Conservation (phyloP, 2,797 vertebrate genomes). For the Spea hammondii region DNA sequence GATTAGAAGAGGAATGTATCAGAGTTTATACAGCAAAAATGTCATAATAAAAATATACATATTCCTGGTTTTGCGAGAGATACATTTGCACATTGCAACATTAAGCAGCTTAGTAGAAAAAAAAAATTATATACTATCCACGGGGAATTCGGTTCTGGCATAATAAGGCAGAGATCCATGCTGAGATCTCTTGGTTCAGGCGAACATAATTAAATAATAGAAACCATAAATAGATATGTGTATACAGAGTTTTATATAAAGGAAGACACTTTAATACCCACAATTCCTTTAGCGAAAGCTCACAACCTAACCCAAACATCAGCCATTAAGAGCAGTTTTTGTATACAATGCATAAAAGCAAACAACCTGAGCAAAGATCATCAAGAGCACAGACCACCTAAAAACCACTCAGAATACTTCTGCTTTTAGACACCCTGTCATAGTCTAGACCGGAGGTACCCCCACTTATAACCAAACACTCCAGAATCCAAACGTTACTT, state of each 20-base stretch:
- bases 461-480: too few relatives aligned
- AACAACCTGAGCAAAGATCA: too few relatives aligned
- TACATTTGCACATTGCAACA: conserved; percentile 25
- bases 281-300: neutral
- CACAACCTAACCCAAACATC: too few relatives aligned
- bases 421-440: too few relatives aligned
- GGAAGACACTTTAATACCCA: neutral
- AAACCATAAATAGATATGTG: neutral
- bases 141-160: neutral
- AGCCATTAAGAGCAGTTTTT: too few relatives aligned
- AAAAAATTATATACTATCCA: neutral
- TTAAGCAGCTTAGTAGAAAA: conserved; percentile 16
- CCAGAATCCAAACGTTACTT: too few relatives aligned
- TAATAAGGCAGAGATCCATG: neutral
- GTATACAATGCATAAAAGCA: too few relatives aligned
- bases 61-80: conserved; percentile 11
- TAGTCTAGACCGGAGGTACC: too few relatives aligned
- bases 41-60: conserved; percentile 34
- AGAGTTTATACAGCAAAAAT: conserved; percentile 22
- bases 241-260: conserved; percentile 1
- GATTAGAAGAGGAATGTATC: conserved; percentile 33
- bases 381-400: too few relatives aligned
- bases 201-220: neutral
- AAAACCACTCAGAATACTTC: too few relatives aligned
- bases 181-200: neutral